phyloP scores from a whole-genome alignment of 2,888 invertebrate genomes.

The Drosophila flavopinicola region DNA sequence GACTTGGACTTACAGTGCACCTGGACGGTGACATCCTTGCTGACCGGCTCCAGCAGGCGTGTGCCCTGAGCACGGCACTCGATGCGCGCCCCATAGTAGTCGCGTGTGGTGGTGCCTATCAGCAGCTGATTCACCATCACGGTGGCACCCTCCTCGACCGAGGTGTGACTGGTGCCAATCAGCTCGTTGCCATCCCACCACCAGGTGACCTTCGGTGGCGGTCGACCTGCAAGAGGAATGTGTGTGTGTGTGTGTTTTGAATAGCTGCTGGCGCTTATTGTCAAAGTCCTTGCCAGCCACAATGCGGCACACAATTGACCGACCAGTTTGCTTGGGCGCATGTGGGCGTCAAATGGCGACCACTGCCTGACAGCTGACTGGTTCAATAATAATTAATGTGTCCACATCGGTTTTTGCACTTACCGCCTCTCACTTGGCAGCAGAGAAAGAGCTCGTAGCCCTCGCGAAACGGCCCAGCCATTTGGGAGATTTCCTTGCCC shows the following conservation, averaged over 20 bases:
- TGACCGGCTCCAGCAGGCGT: conserved; percentile 88
- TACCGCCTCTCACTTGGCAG: conserved; percentile 95
- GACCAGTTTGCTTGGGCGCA: not conserved
- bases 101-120: conserved; percentile 89
- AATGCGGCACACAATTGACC: not conserved
- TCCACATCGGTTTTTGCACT: conserved; percentile 74
- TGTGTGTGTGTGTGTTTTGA: not conserved
- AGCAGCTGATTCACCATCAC: conserved; percentile 91
- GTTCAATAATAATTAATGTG: not conserved
- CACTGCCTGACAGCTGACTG: conserved; percentile 15
- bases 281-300: not conserved
- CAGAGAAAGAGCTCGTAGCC: conserved; percentile 92
- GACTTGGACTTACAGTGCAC: conserved; percentile 87
- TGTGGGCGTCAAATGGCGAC: conserved; percentile 27
- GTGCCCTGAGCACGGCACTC: conserved; percentile 92
- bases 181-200: conserved; percentile 91
- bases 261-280: not conserved
- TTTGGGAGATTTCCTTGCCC: conserved; percentile 91
- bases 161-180: conserved; percentile 89
- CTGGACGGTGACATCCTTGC: conserved; percentile 90
- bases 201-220: conserved; percentile 93
- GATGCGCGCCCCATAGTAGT: conserved; percentile 89
- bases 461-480: conserved; percentile 94
- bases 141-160: conserved; percentile 87
- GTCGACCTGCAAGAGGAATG: conserved; percentile 87